A percentile compares a stretch with the other conserved stretches of the same genome.
Evolutionary conservation across 2,113 vertebrate species (phyloP).

Genomic region (Meleagris gallopavo): DNA sequence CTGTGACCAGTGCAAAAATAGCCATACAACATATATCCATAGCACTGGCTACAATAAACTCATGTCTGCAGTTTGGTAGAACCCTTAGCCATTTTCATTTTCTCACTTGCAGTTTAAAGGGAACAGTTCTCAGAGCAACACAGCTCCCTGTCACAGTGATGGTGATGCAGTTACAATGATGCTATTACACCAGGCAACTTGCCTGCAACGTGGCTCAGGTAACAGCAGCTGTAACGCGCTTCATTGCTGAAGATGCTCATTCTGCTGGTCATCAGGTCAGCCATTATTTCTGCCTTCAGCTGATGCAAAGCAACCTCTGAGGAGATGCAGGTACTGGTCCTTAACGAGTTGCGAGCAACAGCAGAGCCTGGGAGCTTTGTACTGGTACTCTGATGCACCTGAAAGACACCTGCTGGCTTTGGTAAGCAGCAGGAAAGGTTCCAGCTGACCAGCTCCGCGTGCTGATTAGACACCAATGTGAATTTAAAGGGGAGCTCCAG

Average conservation of each 20-base stretch:
- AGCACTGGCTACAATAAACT: background rate
- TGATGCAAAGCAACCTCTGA: background rate
- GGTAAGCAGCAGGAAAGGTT: background rate
- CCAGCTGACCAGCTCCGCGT: background rate
- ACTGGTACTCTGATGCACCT: background rate
- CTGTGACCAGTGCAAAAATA: background rate
- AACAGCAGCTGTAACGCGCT: background rate
- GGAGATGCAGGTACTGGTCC: background rate
- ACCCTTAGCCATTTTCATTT: background rate
- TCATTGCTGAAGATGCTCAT: fast-evolving
- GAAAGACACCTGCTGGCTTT: background rate
- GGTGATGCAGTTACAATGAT: fast-evolving
- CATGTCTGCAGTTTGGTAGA: background rate
- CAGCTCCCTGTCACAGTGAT: fast-evolving
- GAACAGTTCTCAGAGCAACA: fast-evolving
- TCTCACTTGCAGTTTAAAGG: background rate
- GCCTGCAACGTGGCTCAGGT: background rate
- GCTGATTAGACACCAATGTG: background rate
- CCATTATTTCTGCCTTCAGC: background rate
- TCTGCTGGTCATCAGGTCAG: background rate
- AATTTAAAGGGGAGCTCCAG: background rate
- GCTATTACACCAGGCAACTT: background rate
- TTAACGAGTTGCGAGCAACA: background rate
- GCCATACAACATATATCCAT: background rate
- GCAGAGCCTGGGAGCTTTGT: background rate